Evolutionary conservation across 2,888 invertebrate genomes (phyloP), one percentile per base, ranked within the genome.

Genomic region (Sturmia bella): DNA sequence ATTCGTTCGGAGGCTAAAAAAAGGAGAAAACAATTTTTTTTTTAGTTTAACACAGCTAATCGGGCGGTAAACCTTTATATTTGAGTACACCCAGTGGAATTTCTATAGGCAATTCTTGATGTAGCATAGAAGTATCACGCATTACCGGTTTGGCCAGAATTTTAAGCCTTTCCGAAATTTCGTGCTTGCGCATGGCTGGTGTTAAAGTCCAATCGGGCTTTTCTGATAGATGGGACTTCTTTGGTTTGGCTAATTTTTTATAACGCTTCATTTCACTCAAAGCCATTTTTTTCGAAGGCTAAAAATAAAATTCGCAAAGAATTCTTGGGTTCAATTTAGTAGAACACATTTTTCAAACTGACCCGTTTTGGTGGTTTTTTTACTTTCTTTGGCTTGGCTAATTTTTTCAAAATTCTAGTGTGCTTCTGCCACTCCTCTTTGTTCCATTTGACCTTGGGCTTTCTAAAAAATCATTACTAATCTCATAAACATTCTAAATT

Each of bases 371-470:
- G 85, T 7, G 75, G 32, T 7, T 73, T 74, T 0, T 84, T 41
- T 27, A 54, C 11, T 17, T 75, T 82, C 74, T 89, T 91, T 0
- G 90, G 91, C 27, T 84, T 83, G 0, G 91, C 85, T 41, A 89
- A 70, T 4, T 86, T 85, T 7, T 80, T 84, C 0, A 89, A 76
- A 78, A 88, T 87, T 21, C 85, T 87, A 0, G 75, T 84, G 41
- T 89, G 87, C 3, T 70, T 84, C n/a, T 86, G 83, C 86, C 87
- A 86, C 13, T 89, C 87, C 5, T 85, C 85, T 1, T 84, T 80
- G 6, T 86, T 80, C 84, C 86, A 87, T 57, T 87, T 86, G 39
- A 80, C 81, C 61, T 85, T 84, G 3, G 72, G 80, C 19, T 74
- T 54, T n/a, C 89, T 90, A 21, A 3, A 24, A 61, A 61, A 32